These are phyloP conservation scores for Calidris pygmaea DNA, from an alignment of 2,113 vertebrate genomes.

Conservation along the genomic window DNA sequence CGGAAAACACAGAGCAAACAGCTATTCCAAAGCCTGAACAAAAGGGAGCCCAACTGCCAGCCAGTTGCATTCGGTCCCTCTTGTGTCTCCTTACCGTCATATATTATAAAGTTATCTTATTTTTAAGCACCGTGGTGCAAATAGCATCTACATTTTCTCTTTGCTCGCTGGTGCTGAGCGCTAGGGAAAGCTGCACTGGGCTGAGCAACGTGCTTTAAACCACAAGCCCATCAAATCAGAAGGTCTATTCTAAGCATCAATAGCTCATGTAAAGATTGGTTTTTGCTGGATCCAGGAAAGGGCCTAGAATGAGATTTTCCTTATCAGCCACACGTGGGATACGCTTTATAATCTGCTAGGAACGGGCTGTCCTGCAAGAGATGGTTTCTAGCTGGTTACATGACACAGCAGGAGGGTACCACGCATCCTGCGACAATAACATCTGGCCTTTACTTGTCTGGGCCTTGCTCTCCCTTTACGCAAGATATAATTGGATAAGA, in stretches of 20 bases:
- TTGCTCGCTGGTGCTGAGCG: fast-evolving
- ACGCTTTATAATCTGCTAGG: fast-evolving
- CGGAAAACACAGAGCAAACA: neutral
- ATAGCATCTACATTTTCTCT: neutral
- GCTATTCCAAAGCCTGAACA: neutral
- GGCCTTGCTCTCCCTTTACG: neutral
- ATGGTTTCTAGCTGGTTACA: neutral
- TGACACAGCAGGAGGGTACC: neutral
- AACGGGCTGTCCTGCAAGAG: neutral
- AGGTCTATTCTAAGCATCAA: neutral
- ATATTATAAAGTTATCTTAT: neutral
- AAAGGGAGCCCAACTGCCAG: neutral
- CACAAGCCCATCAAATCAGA: neutral
- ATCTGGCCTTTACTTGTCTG: neutral
- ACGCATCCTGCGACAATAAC: fast-evolving
- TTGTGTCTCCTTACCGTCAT: fast-evolving
- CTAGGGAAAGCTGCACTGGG: neutral
- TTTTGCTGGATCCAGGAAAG: neutral
- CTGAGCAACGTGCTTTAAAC: fast-evolving
- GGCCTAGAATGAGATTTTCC: neutral
- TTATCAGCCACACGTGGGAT: neutral
- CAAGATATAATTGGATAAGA: neutral
- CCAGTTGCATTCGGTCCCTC: fast-evolving
- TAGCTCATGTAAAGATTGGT: neutral
- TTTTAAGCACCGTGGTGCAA: fast-evolving